Evolutionary conservation across 2,888 invertebrate species (phyloP).

Genomic region (Limnephilus rhombicus): DNA sequence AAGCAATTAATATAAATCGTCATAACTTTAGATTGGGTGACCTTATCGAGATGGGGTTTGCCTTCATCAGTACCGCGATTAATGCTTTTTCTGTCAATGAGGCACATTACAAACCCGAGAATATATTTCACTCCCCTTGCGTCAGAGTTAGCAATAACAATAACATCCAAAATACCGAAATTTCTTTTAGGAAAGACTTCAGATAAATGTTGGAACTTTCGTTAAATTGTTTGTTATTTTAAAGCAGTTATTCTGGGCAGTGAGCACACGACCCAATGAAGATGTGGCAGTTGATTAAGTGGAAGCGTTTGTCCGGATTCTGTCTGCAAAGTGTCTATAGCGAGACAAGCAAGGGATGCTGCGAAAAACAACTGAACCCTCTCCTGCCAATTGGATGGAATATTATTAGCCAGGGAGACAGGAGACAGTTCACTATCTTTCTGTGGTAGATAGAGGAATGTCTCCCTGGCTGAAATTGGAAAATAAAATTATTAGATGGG

Average conservation of each 20-base stretch:
- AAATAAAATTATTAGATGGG: no score
- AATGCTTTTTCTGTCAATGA: neutral
- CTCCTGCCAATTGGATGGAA: neutral
- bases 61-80: neutral
- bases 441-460: neutral
- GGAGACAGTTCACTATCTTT: neutral
- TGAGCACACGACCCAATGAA: neutral
- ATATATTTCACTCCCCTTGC: neutral
- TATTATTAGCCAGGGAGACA: neutral
- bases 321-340: neutral
- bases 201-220: neutral
- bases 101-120: neutral
- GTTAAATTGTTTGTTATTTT: neutral
- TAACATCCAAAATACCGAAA: neutral
- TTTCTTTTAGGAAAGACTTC: neutral
- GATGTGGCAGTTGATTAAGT: neutral
- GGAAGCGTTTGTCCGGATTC: neutral
- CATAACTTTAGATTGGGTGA: neutral
- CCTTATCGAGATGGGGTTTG: neutral
- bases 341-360: neutral
- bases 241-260: neutral
- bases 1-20: neutral
- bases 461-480: neutral
- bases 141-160: neutral
- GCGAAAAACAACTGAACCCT: neutral